Conservation (phyloP, 2,797 vertebrate species). For the Sarcoramphus papa region DNA sequence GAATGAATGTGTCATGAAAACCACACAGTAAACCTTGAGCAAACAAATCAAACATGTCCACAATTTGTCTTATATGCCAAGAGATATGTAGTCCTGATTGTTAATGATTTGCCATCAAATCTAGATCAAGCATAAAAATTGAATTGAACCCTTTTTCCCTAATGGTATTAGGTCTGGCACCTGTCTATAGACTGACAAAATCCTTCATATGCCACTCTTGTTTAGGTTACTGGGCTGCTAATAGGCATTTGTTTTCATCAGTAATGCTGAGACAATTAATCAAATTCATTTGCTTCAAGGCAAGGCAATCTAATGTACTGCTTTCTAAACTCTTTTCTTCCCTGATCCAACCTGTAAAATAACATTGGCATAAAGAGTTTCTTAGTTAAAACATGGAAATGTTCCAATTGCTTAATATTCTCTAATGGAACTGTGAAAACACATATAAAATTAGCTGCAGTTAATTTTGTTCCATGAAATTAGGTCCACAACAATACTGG, state of each 20-base stretch:
- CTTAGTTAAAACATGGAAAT: neutral
- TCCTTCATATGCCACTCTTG: neutral
- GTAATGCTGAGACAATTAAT: neutral
- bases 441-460: slow-evolving; percentile 1
- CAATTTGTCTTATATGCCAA: neutral
- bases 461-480: neutral
- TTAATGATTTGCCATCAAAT: neutral
- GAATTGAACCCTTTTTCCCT: neutral
- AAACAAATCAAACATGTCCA: neutral
- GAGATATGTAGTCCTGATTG: neutral
- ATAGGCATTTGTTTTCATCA: neutral
- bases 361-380: neutral
- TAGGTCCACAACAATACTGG: neutral
- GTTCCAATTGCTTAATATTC: neutral
- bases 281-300: neutral
- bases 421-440: slow-evolving; percentile 20
- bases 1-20: neutral
- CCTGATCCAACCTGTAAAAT: neutral
- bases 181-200: neutral
- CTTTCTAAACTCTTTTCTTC: neutral
- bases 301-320: neutral
- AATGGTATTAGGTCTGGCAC: neutral
- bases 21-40: neutral
- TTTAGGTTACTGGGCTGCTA: neutral
- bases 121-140: neutral